Base-by-base conservation (phyloP, 37 sponge, comb jelly and placozoan genomes). In the Amphimedon queenslandica region DNA sequence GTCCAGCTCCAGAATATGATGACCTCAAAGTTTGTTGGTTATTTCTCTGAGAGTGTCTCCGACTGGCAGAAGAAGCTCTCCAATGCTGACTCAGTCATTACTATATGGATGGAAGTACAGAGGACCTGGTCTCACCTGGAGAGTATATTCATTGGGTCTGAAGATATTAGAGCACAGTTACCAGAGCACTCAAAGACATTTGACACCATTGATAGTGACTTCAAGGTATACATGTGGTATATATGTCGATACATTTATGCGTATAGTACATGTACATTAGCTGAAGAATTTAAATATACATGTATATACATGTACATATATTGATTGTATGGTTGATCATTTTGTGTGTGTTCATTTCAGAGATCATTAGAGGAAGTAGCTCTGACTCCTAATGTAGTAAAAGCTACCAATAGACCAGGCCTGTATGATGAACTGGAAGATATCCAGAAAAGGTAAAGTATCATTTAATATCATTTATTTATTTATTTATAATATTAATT, bases 1-100 rank as follows among this genome's bases (percentile, higher is more conserved):
- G 99, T 98, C 13, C 99, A 98, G 68, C 87, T 98, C 1, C 99
- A 98, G 70, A 98, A 98, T 81, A 87, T 94, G 93, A 92, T 98
- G 86, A 84, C 93, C 23, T 87, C 87, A 63, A 98, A 98, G 80
- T 94, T 91, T 88, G 87, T 98, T 20, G 95, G 96, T 41, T 94
- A 86, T 81, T 98, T 98, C 76, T 70, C 85, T 72, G 99, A 98
- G 68, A 83, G 94, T 64, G 93, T 98, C 33, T 81, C 88, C 16
- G 72, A 79, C 65, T 98, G 99, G 99, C 99, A 98, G 86, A 98
- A 92, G 78, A 89, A 90, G 74, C 88, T 98, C 25, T 78, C 96
- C 34, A 98, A 90, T 27, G 90, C 96, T 21, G 99, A 98, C 72
- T 82, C 90, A 29, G 99, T 98, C 18, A 98, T 98, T 74, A 77